A percentile compares a stretch with the other conserved stretches of the same genome.
phyloP scores from a whole-genome alignment of 2,888 invertebrate species.

The Ceraclea dissimilis region DNA sequence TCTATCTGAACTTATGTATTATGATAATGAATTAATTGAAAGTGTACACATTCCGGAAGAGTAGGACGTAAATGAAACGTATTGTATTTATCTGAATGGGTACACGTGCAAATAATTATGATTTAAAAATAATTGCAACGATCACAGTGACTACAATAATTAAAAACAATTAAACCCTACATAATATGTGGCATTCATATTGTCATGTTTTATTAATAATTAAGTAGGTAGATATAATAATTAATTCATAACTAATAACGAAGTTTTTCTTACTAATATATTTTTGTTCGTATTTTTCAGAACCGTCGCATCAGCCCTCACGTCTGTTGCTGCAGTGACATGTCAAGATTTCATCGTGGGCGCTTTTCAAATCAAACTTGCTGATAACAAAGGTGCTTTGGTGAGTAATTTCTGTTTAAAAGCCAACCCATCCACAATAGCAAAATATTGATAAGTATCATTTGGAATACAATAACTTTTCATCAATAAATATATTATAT shows the following conservation, averaged over 20 bases:
- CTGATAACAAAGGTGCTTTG: slow-evolving; percentile 69
- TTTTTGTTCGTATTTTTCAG: slow-evolving; percentile 51
- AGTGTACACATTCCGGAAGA: neutral
- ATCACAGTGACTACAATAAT: no score
- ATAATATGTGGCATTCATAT: no score
- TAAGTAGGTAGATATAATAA: neutral
- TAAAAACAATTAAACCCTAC: no score
- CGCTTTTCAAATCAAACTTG: slow-evolving; percentile 60
- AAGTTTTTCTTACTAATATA: neutral
- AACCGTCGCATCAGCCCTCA: slow-evolving; percentile 91
- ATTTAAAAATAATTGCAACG: no score
- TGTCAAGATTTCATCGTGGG: slow-evolving; percentile 80
- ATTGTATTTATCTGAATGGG: no score
- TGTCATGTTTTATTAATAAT: no score
- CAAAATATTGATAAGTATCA: no score
- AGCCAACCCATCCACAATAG: no score
- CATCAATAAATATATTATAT: neutral
- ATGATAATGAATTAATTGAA: neutral
- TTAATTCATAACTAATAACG: neutral
- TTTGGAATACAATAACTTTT: no score
- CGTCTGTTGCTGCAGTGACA: slow-evolving; percentile 85
- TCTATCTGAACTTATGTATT: neutral
- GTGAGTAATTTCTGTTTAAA: slow-evolving; percentile 35
- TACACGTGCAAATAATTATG: no score
- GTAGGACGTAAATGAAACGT: no score